phyloP scores from a whole-genome alignment of 2,113 vertebrate genomes.

The Sorex araneus region DNA sequence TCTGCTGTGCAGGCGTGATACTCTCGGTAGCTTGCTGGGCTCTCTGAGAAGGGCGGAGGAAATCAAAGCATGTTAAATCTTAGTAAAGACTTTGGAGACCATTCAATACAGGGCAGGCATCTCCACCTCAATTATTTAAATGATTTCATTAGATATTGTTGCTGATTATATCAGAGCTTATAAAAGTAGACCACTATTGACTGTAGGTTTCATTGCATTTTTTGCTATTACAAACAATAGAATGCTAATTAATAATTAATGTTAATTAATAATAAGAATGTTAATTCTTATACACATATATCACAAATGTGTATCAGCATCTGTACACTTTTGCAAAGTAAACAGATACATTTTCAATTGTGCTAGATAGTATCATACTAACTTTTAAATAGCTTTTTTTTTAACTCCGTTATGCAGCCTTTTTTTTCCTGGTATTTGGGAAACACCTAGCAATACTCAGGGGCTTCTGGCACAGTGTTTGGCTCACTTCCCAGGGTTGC shows the following conservation, averaged over 20 bases:
- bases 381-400: conserved; percentile 1
- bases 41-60: too few relatives aligned
- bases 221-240: background rate
- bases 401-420: too few relatives aligned
- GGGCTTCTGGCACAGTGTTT: too few relatives aligned
- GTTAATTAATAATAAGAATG: too few relatives aligned
- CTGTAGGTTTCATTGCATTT: background rate
- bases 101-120: background rate
- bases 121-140: background rate
- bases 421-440: too few relatives aligned
- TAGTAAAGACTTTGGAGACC: background rate
- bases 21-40: too few relatives aligned
- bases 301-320: conserved; percentile 5
- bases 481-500: too few relatives aligned
- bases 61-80: background rate
- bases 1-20: too few relatives aligned
- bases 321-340: conserved; percentile 3
- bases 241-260: too few relatives aligned
- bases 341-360: conserved; percentile 31
- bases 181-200: background rate
- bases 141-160: conserved; percentile 45
- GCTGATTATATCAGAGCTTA: background rate
- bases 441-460: too few relatives aligned
- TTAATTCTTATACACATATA: background rate
- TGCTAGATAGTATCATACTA: background rate